Base-by-base conservation (phyloP, 2,888 invertebrate species). In the Melitaea athalia region DNA sequence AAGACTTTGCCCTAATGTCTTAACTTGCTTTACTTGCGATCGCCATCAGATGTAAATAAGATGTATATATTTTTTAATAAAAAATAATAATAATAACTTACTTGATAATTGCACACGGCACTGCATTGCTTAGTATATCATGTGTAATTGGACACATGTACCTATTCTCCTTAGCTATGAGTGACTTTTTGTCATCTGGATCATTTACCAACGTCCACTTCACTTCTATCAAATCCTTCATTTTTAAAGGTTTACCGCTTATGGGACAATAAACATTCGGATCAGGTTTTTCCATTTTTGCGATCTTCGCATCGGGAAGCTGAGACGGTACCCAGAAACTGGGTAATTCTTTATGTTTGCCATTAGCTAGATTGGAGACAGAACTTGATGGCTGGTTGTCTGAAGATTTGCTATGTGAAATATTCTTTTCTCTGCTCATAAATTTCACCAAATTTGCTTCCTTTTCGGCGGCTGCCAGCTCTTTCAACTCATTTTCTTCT, bases 91-190 rank as follows among this genome's bases (percentile, higher is more conserved):
- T 24, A 55, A 57, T 43, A 33, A 53, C 8, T 42, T 47, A 92
- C 89, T 94, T 96, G 64, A 99, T 94, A 43, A 99, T 97, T 70
- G 98, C 99, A 90, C 98, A 98, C 0, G 99, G 98, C 3, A 98
- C 96, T 8, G 98, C 97, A 92, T 99, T 99, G 74, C 97, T 96
- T 47, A 99, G 92, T 71, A 99, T 95, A 87, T 99, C 99, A 86
- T 98, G 97, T 1, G 99, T 99, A 0, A 99, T 96, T 1, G 99
- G 98, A 85, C 99, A 99, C 96, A 99, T 98, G 84, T 98, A 99
- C 77, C 99, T 94, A 74, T 97, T 97, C 84, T 97, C 96, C 86
- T 97, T 98, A 0, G 96, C 95, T 75, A 99, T 98, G 43, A 98
- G 89, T 1, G 98, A 96, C 77, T 96, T 96, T 77, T 96, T 97